Evolutionary conservation across 2,888 invertebrate species (phyloP).

Genomic region (Labia minor): DNA sequence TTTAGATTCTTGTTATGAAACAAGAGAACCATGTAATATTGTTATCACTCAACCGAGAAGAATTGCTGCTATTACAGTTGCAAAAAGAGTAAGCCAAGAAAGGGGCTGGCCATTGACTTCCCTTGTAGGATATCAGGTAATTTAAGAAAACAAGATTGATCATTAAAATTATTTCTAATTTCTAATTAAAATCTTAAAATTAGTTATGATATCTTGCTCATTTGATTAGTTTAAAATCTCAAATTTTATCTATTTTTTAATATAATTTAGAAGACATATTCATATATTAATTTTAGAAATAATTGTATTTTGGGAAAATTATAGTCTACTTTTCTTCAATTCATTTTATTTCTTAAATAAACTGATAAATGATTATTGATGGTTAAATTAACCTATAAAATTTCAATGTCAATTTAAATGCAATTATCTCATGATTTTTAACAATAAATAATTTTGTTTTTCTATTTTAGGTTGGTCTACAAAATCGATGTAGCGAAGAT

Average conservation of each 20-base stretch:
- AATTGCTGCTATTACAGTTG: constrained; percentile 85
- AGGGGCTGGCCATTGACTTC: constrained; percentile 70
- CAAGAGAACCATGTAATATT: constrained; percentile 65
- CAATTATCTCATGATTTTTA: too few relatives aligned
- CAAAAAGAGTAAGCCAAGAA: constrained; percentile 72
- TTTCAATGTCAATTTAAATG: too few relatives aligned
- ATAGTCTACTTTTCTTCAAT: too few relatives aligned
- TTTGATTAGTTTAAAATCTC: constrained; percentile 1
- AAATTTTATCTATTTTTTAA: not conserved
- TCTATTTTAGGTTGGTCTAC: constrained; percentile 66
- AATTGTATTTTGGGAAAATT: too few relatives aligned
- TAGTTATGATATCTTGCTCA: constrained; percentile 14
- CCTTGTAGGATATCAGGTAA: constrained; percentile 81
- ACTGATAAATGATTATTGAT: too few relatives aligned
- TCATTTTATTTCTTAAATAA: too few relatives aligned
- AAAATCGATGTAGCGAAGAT: constrained; percentile 48
- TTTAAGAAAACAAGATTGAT: too few relatives aligned
- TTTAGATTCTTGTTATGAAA: constrained; percentile 59
- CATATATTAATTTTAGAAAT: too few relatives aligned
- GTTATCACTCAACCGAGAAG: constrained; percentile 86
- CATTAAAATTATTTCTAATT: too few relatives aligned
- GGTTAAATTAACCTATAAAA: too few relatives aligned
- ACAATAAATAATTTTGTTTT: too few relatives aligned
- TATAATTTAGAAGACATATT: too few relatives aligned
- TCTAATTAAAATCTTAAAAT: constrained; percentile 18